These are phyloP conservation scores for Leptopilina syphax DNA, from an alignment of 2,888 invertebrate species.

Conservation along the genomic window DNA sequence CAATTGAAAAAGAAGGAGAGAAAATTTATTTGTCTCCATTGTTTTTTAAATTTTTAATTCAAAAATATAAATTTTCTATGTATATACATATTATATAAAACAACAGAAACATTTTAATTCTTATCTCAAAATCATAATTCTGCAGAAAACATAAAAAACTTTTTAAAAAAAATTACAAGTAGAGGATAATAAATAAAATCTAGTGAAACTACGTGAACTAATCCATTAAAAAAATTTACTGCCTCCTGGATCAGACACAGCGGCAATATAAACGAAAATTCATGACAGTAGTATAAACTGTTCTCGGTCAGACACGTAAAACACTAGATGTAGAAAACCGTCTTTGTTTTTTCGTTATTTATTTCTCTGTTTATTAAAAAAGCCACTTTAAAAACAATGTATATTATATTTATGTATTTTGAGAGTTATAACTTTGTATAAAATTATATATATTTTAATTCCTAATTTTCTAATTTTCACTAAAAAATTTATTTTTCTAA, in stretches of 20 bases:
- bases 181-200: conserved; percentile 7
- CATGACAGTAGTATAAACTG: conserved; percentile 39
- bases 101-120: conserved; percentile 4
- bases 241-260: conserved; percentile 18
- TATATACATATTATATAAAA: no score
- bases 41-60: no score
- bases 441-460: no score
- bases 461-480: no score
- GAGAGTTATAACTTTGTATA: no score
- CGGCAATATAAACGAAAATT: conserved; percentile 15
- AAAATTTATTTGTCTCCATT: background rate
- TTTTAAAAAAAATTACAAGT: conserved; percentile 6
- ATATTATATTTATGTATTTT: no score
- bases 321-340: conserved; percentile 3
- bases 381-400: background rate
- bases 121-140: background rate
- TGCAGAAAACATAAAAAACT: no score
- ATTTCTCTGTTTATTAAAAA: background rate
- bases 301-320: conserved; percentile 29
- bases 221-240: conserved; percentile 22
- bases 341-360: conserved; percentile 8
- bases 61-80: background rate
- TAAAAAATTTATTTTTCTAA: no score
- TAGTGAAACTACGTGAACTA: conserved; percentile 17
- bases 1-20: background rate